phyloP scores from a whole-genome alignment of 2,797 vertebrate genomes.

The Cyprinodon diabolis region DNA sequence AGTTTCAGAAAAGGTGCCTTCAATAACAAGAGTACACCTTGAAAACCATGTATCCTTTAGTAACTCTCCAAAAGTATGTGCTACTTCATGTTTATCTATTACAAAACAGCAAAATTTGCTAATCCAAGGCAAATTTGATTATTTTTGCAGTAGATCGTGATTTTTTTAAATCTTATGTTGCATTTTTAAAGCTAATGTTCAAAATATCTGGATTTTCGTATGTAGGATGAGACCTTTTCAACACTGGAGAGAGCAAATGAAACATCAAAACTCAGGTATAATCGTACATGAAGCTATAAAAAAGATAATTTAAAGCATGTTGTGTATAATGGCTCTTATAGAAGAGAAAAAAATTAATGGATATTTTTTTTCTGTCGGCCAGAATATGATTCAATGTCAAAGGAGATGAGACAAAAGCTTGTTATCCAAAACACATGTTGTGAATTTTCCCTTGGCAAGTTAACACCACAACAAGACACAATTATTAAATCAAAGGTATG shows the following conservation, averaged over 20 bases:
- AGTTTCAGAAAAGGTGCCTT: not conserved
- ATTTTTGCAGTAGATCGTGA: not conserved
- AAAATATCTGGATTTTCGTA: slow-evolving; percentile 9
- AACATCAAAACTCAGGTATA: slow-evolving; percentile 10
- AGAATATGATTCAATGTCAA: slow-evolving; percentile 26
- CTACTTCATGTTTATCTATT: not conserved
- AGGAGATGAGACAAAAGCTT: slow-evolving; percentile 24
- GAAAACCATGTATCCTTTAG: not conserved
- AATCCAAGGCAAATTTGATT: not conserved
- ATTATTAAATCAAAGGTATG: slow-evolving; percentile 26
- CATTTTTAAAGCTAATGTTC: not conserved
- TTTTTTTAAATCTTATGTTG: not conserved
- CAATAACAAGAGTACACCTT: no score
- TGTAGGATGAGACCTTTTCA: slow-evolving; percentile 14
- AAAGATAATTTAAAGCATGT: slow-evolving; percentile 11
- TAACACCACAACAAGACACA: slow-evolving; percentile 33
- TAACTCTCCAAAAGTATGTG: not conserved
- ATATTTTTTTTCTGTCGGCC: slow-evolving; percentile 36
- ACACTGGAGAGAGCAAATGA: slow-evolving; percentile 10
- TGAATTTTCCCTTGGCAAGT: slow-evolving; percentile 23
- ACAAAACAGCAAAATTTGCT: not conserved
- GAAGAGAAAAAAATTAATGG: slow-evolving; percentile 24
- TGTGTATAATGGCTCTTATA: slow-evolving; percentile 22
- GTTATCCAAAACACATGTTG: slow-evolving; percentile 16
- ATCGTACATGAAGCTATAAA: slow-evolving; percentile 17